These are phyloP conservation scores for Alfaro cultratus DNA, from an alignment of 2,797 vertebrate genomes.

Conservation along the genomic window DNA sequence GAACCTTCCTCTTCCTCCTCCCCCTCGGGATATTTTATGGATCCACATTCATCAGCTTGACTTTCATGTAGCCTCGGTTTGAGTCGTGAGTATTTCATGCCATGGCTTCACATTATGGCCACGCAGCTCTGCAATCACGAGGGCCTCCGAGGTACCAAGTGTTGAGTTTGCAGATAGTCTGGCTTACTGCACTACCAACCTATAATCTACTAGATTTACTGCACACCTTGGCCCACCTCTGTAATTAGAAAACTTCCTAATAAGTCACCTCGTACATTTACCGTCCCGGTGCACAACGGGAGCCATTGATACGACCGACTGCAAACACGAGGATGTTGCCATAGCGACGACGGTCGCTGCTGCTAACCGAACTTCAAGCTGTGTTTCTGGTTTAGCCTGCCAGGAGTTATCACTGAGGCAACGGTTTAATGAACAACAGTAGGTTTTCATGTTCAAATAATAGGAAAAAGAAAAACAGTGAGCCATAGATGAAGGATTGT, in stretches of 20 bases:
- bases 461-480: constrained; percentile 47
- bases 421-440: constrained; percentile 61
- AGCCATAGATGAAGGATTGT: constrained; percentile 67
- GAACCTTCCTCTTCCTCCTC: neutral
- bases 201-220: constrained; percentile 80
- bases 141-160: constrained; percentile 53
- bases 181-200: constrained; percentile 67
- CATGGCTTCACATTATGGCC: constrained; percentile 54
- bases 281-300: constrained; percentile 67
- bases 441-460: constrained; percentile 43
- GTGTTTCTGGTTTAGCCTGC: constrained; percentile 58
- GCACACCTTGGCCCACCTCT: constrained; percentile 68
- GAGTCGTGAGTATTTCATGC: constrained; percentile 43
- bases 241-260: constrained; percentile 80
- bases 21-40: constrained; percentile 27
- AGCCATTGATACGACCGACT: constrained; percentile 71
- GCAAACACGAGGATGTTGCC: constrained; percentile 77
- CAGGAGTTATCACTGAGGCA: constrained; percentile 62
- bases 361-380: constrained; percentile 68
- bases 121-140: constrained; percentile 55
- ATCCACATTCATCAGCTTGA: constrained; percentile 41
- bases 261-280: constrained; percentile 78
- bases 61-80: constrained; percentile 14
- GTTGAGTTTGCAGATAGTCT: constrained; percentile 76
- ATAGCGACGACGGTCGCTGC: constrained; percentile 77